Conservation (phyloP, 2,888 invertebrate species). For the Allolobophora icterica region DNA sequence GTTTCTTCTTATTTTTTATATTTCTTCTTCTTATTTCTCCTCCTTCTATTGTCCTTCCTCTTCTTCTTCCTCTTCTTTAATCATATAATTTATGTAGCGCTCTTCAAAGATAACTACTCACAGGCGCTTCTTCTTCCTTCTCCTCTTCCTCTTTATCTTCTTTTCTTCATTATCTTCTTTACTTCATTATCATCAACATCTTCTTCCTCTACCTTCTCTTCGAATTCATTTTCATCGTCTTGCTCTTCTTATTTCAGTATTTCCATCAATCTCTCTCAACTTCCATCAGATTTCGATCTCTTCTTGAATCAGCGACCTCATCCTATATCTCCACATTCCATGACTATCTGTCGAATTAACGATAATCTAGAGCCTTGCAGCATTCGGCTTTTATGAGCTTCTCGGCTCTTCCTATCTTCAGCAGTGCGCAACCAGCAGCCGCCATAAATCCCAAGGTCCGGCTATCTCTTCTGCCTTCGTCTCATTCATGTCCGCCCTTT, state of each 20-base stretch:
- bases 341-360: conserved; percentile 10
- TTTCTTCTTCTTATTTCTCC: no score
- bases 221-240: not conserved
- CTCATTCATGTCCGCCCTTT: not conserved
- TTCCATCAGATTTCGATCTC: conserved; percentile 14
- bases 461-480: not conserved
- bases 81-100: no score
- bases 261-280: not conserved
- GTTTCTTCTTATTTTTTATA: no score
- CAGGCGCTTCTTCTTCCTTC: no score
- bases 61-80: no score
- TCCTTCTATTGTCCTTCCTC: no score
- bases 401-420: not conserved
- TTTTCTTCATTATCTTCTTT: no score
- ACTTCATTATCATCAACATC: no score
- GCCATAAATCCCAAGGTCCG: not conserved
- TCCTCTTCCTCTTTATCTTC: no score
- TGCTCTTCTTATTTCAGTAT: not conserved
- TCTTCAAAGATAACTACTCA: no score
- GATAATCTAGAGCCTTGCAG: not conserved
- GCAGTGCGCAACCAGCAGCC: not conserved
- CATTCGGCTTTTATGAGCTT: not conserved
- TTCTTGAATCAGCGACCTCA: not conserved
- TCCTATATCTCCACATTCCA: conserved; percentile 9
- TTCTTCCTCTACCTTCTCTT: not conserved